Evolutionary conservation across 2,113 vertebrate species (phyloP), one percentile per base, ranked within the genome.

Genomic region (Pomatorhinus ruficollis): DNA sequence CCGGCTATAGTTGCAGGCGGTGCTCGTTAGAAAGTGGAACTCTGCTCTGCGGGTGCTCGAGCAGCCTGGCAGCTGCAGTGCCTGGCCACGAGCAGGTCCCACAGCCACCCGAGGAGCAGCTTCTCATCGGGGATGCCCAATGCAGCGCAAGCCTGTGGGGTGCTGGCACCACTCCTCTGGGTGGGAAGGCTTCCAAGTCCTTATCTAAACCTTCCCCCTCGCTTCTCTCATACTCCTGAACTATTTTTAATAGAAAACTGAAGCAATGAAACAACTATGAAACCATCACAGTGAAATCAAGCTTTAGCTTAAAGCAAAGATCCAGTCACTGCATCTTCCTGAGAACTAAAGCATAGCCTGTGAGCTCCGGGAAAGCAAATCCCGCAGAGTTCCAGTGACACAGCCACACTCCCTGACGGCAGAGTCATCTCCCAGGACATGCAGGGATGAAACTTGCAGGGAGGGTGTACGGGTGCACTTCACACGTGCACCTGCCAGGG

Each of bases 151-250:
- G 47, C 25, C 69, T 35, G 63, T 20, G n/a, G 82, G 74, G 78
- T 15, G 40, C 88, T 77, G 79, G 80, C 75, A 76, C 23, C 0
- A 0, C 53, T 93, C 45, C 23, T 31, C 45, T 8, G 45, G 25
- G 42, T 33, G 79, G 83, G 68, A 92, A 76, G 35, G 42, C 25
- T 86, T 77, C 92, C 90, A 83, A 96, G 42, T 50, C 63, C 49
- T 92, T 76, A 83, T 33, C 83, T 88, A 92, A 95, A 72, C 66
- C 64, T 76, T 47, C n/a, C 10, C 30, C 40, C 37, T 64, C 63
- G 37, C 56, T 37, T n/a, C 49, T 59, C 84, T 57, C 70, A 79
- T 63, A 57, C 10, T 69, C 54, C 39, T 52, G 40, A 64, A 70
- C 24, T 59, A 35, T 30, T 89, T 84, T 78, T 84, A 50, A 61